Percentiles rank a stretch among this genome's conserved stretches.
Evolutionary conservation across 2,888 invertebrate species (phyloP).

Genomic region (Andrena praecox): DNA sequence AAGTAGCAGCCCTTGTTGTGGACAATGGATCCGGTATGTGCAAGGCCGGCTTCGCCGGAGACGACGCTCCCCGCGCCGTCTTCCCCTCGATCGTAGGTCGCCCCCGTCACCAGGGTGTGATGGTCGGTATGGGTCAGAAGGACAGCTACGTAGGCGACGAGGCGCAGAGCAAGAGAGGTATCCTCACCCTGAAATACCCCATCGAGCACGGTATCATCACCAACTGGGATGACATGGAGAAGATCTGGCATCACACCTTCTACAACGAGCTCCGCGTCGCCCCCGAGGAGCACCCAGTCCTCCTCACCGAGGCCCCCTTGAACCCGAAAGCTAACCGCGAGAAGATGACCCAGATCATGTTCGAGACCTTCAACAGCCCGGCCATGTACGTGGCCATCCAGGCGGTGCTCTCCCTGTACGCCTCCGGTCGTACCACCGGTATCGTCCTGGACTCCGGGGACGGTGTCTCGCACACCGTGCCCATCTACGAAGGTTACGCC

Average conservation of each 20-base stretch:
- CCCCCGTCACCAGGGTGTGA: conserved; percentile 90
- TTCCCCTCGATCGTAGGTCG: conserved; percentile 96
- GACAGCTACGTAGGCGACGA: conserved; percentile 95
- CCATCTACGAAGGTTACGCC: conserved; percentile 95
- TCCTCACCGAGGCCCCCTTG: conserved; percentile 96
- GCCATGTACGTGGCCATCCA: conserved; percentile 98
- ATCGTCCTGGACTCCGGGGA: conserved; percentile 96
- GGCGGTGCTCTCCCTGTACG: conserved; percentile 93
- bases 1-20: conserved; percentile 96
- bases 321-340: conserved; percentile 98
- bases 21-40: conserved; percentile 98
- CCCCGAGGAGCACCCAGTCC: conserved; percentile 97
- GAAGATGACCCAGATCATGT: conserved; percentile 98
- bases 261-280: conserved; percentile 96
- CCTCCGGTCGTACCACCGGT: conserved; percentile 97
- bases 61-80: conserved; percentile 95
- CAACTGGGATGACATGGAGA: conserved; percentile 99
- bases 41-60: conserved; percentile 97
- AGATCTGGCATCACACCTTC: conserved; percentile 99
- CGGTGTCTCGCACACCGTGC: conserved; percentile 96
- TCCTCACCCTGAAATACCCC: conserved; percentile 95
- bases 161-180: conserved; percentile 94
- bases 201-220: conserved; percentile 98
- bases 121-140: conserved; percentile 90
- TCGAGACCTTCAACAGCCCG: conserved; percentile 96